Base-by-base conservation (phyloP, 2,797 vertebrate species). In the Smutsia gigantea region DNA sequence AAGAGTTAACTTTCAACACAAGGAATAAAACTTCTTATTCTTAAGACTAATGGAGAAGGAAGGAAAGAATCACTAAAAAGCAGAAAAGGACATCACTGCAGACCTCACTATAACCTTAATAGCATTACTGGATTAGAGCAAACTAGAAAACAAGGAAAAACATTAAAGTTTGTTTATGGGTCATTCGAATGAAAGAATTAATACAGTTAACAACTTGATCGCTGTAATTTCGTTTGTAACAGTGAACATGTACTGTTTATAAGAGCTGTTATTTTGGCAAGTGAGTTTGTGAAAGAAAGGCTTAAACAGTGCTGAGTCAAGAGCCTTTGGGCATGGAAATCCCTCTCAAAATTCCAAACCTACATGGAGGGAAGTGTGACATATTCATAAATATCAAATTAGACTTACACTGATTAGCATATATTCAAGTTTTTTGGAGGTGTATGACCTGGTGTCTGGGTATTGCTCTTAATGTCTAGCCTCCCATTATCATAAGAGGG, bases 1-100 rank as follows among this genome's bases (percentile, higher is more conserved):
- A 81, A 91, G n/a, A 75, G 15, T 88, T 92, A 71, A 93, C 61
- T 93, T 85, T 82, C 23, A 37, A 77, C 29, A n/a, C 13, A 75
- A 93, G 27, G 15, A 93, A 37, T 87, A 87, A 91, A 84, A 71
- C 12, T 13, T 75, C 19, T 66, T 90, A 10, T 93, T 90, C 46
- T 71, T 77, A 59, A 69, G n/a, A 88, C 14, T 79, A 86, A 37
- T 92, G 3, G 4, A 4, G 29, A 69, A 83, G 6, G 19, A 94
- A 87, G 61, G 63, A 78, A 17, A 55, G n/a, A 83, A 79, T 93
- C 42, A 81, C 18, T 91, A 77, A 74, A 69, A 91, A 93, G 5
- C 42, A 81, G 63, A 55, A 53, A 92, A 86, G 46, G 13, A 66
- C 18, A 89, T 5, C 0, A 13, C 2, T 17, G 15, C 55, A 86